Base-by-base conservation (phyloP, 2,113 vertebrate species). In the Tylochromis polylepis region DNA sequence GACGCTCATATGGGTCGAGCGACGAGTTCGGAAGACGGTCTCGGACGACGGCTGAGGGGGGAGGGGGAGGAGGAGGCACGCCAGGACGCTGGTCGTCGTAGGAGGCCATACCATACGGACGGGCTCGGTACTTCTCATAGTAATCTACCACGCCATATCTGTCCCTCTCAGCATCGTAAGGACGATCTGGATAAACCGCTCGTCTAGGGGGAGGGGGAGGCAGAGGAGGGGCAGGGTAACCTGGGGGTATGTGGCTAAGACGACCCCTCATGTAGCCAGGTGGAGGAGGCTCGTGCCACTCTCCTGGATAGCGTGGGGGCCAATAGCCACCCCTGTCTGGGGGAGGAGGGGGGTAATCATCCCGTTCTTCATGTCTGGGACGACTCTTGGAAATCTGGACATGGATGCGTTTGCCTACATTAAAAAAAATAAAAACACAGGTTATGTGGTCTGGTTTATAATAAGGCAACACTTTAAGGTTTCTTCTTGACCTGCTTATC, bases 381-480 rank as follows among this genome's bases (percentile, higher is more conserved):
- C 98, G 97, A 90, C 98, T 99, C 91, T 98, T 99, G 55, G 98
- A 99, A 89, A 99, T 95, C 94, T 99, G 98, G 92, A 99, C 98
- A 91, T 98, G 98, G 96, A 99, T 99, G 94, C 97, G 95, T 96
- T 99, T 99, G 55, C 97, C 98, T 99, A 95, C 16, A 92, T 88
- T 94, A 18, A 77, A 75, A 75, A n/a, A 83, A 57, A 65, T 38
- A 49, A 67, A 41, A 46, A 70, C 20, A 8, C 4, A 38, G 9
- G 15, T 77, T 60, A 70, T 16, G 55, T 10, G 12, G 3, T 27
- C 4, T 10, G 3, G 1, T 31, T 46, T 12, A 34, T 65, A 12
- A 22, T 41, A 41, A 67, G 62, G 36, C 12, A 24, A 96, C 3
- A 14, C 1, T 2, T n/a, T 11, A 31, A 16, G 5, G 10, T 2